Conservation (phyloP, 2,797 vertebrate species). For the Mormyrus proboscirostris region DNA sequence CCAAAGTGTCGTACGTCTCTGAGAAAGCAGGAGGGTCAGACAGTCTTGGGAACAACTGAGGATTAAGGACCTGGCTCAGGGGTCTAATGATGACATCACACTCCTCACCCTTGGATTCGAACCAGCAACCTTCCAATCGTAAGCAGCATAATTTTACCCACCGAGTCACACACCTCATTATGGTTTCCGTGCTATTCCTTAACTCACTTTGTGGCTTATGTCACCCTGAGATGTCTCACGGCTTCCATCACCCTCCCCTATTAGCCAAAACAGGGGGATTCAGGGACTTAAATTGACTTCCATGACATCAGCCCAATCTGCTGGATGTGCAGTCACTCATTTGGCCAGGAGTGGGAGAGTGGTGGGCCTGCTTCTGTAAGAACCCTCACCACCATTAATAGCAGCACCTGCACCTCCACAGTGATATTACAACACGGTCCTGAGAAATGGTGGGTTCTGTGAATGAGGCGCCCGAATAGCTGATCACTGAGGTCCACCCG, state of each 20-base stretch:
- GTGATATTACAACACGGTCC: too few relatives aligned
- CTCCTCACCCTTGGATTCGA: neutral
- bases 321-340: neutral
- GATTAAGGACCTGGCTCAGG: neutral
- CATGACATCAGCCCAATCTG: neutral
- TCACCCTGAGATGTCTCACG: neutral
- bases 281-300: conserved; percentile 15
- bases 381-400: neutral
- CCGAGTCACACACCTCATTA: neutral
- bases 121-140: neutral
- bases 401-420: neutral
- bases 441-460: neutral
- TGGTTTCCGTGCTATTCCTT: neutral
- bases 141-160: neutral
- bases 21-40: neutral
- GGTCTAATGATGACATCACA: neutral
- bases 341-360: neutral
- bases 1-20: neutral
- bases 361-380: neutral
- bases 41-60: neutral
- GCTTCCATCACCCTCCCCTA: neutral
- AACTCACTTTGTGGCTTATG: neutral
- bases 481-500: neutral
- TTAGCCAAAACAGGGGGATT: conserved; percentile 1
- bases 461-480: neutral